Conservation (phyloP, 2,797 vertebrate genomes). For the Bovichtus diacanthus region DNA sequence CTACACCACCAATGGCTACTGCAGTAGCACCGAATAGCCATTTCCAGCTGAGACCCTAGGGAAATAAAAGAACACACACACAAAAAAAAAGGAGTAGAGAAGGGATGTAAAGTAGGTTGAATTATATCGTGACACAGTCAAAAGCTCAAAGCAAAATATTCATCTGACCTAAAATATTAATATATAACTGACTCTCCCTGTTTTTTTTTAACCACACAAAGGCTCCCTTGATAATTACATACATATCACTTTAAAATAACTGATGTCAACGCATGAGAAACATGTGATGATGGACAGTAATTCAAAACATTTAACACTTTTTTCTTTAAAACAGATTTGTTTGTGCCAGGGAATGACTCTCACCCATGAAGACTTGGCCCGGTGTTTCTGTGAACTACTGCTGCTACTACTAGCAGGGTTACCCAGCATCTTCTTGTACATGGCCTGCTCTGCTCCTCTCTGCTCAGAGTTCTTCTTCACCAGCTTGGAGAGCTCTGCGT, state of each 20-base stretch:
- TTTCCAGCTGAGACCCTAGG: slow-evolving; percentile 95
- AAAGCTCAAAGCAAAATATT: slow-evolving; percentile 21
- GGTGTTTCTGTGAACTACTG: slow-evolving; percentile 62
- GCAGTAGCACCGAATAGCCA: slow-evolving; percentile 97
- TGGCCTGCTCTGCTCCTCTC: slow-evolving; percentile 92
- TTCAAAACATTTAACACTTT: background rate
- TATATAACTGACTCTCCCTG: background rate
- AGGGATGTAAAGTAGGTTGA: slow-evolving; percentile 5
- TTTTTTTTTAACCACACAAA: slow-evolving; percentile 16
- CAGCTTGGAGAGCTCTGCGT: slow-evolving; percentile 94
- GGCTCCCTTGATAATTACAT: background rate
- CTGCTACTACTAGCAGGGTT: slow-evolving; percentile 76
- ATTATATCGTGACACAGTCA: background rate
- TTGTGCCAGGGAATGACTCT: slow-evolving; percentile 51
- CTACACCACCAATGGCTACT: slow-evolving; percentile 94
- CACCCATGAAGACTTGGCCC: slow-evolving; percentile 92
- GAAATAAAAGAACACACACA: slow-evolving; percentile 32
- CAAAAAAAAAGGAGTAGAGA: background rate
- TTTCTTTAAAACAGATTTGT: background rate
- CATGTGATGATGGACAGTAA: slow-evolving; percentile 8
- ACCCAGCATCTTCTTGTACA: slow-evolving; percentile 99
- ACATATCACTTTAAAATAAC: background rate
- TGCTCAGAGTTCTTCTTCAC: slow-evolving; percentile 95
- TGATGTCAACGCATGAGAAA: background rate
- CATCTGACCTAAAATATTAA: background rate